Percentiles rank a stretch among this genome's conserved stretches.
Evolutionary conservation across 2,888 invertebrate genomes (phyloP).

Genomic region (Cosmia trapezina): DNA sequence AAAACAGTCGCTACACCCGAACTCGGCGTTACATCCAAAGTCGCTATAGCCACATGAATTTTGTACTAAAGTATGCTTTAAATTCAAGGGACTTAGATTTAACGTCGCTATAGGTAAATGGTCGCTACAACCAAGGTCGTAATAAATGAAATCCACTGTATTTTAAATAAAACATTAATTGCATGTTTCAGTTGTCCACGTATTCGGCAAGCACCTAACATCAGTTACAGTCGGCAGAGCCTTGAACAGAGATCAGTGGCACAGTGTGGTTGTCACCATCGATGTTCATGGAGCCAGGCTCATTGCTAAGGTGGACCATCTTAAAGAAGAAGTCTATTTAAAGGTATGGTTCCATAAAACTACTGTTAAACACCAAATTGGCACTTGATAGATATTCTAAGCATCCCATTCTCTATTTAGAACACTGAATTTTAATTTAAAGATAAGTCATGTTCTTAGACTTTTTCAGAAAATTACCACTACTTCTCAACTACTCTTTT

Average conservation of each 20-base stretch:
- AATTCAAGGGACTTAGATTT: too few relatives aligned
- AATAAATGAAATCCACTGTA: too few relatives aligned
- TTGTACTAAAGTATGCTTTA: too few relatives aligned
- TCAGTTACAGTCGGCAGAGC: slow-evolving; percentile 96
- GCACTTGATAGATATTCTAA: too few relatives aligned
- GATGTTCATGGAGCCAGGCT: slow-evolving; percentile 96
- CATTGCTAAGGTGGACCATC: slow-evolving; percentile 96
- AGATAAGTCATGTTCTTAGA: neutral
- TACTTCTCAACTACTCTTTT: too few relatives aligned
- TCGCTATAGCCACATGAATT: too few relatives aligned
- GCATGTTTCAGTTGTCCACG: slow-evolving; percentile 94
- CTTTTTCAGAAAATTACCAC: too few relatives aligned
- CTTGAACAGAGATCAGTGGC: slow-evolving; percentile 97
- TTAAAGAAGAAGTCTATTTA: slow-evolving; percentile 95
- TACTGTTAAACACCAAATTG: neutral
- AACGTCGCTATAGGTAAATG: too few relatives aligned
- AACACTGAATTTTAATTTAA: neutral
- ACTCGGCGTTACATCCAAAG: too few relatives aligned
- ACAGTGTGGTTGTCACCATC: slow-evolving; percentile 95
- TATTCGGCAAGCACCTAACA: slow-evolving; percentile 96
- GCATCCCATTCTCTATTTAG: neutral
- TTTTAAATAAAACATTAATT: neutral
- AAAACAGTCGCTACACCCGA: too few relatives aligned
- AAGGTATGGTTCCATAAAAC: slow-evolving; percentile 82
- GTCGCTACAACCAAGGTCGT: too few relatives aligned